These are phyloP conservation scores for Numenius arquata DNA, from an alignment of 2,113 vertebrate genomes.

Conservation along the genomic window DNA sequence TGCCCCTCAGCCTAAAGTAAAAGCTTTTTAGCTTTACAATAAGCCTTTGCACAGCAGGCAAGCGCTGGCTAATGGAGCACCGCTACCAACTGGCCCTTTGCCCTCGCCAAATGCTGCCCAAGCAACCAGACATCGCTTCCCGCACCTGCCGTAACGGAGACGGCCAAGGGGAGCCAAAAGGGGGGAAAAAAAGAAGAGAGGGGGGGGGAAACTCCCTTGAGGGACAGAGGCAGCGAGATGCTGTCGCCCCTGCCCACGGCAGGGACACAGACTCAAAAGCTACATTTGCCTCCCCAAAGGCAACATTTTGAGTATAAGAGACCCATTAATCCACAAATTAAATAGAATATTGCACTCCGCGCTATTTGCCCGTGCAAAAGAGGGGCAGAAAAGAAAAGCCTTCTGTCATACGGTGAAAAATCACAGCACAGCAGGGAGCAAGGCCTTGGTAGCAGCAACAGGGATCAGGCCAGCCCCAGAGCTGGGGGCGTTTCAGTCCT, in stretches of 20 bases:
- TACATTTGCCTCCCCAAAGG: background rate
- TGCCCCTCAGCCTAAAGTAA: background rate
- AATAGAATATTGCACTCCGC: accelerated
- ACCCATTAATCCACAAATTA: background rate
- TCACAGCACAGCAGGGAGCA: background rate
- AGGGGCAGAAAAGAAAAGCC: background rate
- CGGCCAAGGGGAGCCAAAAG: accelerated
- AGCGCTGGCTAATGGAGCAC: background rate
- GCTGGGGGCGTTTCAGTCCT: background rate
- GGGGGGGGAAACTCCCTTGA: accelerated
- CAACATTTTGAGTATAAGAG: background rate
- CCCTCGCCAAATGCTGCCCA: background rate
- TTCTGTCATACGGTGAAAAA: background rate
- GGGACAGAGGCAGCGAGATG: background rate
- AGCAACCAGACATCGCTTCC: background rate
- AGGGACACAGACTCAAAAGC: background rate
- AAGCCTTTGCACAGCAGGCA: constrained; percentile 3
- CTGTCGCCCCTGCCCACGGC: background rate
- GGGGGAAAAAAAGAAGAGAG: accelerated
- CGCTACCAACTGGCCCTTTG: background rate
- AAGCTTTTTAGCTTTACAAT: background rate
- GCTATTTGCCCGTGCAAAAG: accelerated
- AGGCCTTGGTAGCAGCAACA: background rate
- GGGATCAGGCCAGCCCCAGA: background rate
- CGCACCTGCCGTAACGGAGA: background rate